phyloP scores from a whole-genome alignment of 2,113 vertebrate species.

The Poeciliopsis retropinna region DNA sequence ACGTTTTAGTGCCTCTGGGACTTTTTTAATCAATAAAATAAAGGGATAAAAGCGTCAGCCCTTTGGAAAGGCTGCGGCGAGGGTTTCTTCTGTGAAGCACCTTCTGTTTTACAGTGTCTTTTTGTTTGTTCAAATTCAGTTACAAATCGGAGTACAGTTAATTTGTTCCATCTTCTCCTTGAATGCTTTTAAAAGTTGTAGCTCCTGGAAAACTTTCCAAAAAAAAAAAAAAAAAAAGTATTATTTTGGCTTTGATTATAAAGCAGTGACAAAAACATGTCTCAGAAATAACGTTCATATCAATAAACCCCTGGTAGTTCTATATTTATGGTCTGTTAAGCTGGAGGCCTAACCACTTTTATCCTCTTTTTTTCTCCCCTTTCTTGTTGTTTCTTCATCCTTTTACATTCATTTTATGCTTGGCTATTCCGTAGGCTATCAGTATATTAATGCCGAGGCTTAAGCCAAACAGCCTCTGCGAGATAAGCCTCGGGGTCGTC shows the following conservation, averaged over 20 bases:
- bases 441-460: slow-evolving; percentile 84
- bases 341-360: slow-evolving; percentile 80
- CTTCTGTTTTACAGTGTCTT: slow-evolving; percentile 55
- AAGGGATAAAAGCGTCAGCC: slow-evolving; percentile 81
- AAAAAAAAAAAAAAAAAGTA: slow-evolving; percentile 5
- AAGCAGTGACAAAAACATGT: slow-evolving; percentile 88
- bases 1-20: slow-evolving; percentile 98
- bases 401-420: slow-evolving; percentile 87
- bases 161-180: slow-evolving; percentile 53
- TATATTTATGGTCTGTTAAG: slow-evolving; percentile 82
- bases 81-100: slow-evolving; percentile 43
- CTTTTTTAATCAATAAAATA: slow-evolving; percentile 95
- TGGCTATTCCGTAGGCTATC: slow-evolving; percentile 85
- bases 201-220: slow-evolving; percentile 39
- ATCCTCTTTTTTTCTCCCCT: slow-evolving; percentile 77
- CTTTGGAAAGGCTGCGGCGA: slow-evolving; percentile 46
- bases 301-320: slow-evolving; percentile 74
- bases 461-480: slow-evolving; percentile 82
- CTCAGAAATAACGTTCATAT: slow-evolving; percentile 67
- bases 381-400: slow-evolving; percentile 87
- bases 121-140: slow-evolving; percentile 63
- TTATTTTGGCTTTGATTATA: slow-evolving; percentile 81
- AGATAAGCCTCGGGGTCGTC: slow-evolving; percentile 81
- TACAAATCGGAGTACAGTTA: slow-evolving; percentile 39
- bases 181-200: slow-evolving; percentile 40